Conservation (phyloP, 1,140 invertebrate genomes). For the Dryas iulia region DNA sequence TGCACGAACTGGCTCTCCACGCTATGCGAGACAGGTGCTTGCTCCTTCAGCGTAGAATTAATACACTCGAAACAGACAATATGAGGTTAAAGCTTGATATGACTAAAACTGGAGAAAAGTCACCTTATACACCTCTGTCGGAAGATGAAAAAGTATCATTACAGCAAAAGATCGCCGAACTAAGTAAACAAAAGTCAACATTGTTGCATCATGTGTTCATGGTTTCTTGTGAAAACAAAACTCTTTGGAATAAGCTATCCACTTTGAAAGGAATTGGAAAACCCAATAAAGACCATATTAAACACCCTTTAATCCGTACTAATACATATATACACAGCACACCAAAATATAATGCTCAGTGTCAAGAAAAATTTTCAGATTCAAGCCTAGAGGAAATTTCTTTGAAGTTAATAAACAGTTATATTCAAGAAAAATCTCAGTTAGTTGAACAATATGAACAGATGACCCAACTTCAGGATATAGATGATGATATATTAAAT, state of each 20-base stretch:
- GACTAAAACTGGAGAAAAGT: constrained; percentile 56
- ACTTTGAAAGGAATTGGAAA: constrained; percentile 75
- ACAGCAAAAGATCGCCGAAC: constrained; percentile 83
- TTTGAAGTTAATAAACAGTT: constrained; percentile 85
- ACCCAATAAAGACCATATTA: constrained; percentile 71
- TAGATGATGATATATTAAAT: constrained; percentile 75
- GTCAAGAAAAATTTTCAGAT: constrained; percentile 80
- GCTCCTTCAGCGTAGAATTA: constrained; percentile 85
- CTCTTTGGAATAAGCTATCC: constrained; percentile 87
- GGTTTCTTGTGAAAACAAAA: constrained; percentile 89
- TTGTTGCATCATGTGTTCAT: constrained; percentile 87
- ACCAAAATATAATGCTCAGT: constrained; percentile 76
- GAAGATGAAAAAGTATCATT: constrained; percentile 73
- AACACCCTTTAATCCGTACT: constrained; percentile 79
- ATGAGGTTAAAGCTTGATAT: constrained; percentile 82
- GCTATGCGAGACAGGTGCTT: constrained; percentile 90
- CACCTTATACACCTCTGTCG: constrained; percentile 57
- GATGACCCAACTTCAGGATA: constrained; percentile 82
- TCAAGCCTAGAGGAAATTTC: constrained; percentile 89
- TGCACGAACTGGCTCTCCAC: constrained; percentile 87
- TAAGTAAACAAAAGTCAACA: constrained; percentile 87
- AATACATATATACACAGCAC: constrained; percentile 84
- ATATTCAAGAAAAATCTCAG: constrained; percentile 84
- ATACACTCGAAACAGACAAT: constrained; percentile 87
- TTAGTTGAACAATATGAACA: constrained; percentile 84